phyloP scores from a whole-genome alignment of 1,140 invertebrate genomes.

The Drosophila serrata region DNA sequence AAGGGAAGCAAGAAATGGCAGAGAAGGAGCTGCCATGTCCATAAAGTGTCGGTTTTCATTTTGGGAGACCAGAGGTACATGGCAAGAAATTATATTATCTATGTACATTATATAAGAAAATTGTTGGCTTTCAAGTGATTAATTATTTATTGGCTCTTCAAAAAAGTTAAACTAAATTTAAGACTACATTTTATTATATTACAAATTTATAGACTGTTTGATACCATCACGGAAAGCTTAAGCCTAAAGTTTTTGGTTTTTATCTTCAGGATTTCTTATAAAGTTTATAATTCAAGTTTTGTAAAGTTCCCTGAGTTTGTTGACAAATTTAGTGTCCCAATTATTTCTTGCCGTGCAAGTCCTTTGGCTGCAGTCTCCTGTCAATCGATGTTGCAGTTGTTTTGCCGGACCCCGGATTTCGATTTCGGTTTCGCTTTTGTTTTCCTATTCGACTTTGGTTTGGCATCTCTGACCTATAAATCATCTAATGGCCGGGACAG shows the following conservation, averaged over 20 bases:
- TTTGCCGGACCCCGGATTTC: slow-evolving; percentile 61
- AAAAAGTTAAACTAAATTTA: neutral
- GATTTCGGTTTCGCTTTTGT: slow-evolving; percentile 49
- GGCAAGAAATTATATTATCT: neutral
- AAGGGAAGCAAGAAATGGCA: neutral
- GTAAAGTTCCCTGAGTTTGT: neutral
- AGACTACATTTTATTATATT: too few species aligned
- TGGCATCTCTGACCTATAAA: slow-evolving; percentile 74
- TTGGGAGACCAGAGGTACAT: neutral
- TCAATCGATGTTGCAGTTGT: slow-evolving; percentile 70
- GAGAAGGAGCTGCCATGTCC: slow-evolving; percentile 13
- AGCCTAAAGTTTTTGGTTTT: neutral
- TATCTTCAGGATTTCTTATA: too few species aligned
- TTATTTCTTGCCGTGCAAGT: neutral
- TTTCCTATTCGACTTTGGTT: slow-evolving; percentile 61
- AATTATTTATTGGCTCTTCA: neutral
- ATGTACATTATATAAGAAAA: too few species aligned
- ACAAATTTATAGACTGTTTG: too few species aligned
- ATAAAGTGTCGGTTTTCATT: slow-evolving; percentile 67
- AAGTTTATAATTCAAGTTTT: neutral
- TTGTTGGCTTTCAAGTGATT: too few species aligned
- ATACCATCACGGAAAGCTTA: neutral
- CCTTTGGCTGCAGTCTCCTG: slow-evolving; percentile 27
- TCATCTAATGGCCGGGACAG: slow-evolving; percentile 76
- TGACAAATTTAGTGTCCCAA: neutral